These are phyloP conservation scores for Megaceryle maxima DNA, from an alignment of 2,113 vertebrate genomes.

Conservation along the genomic window DNA sequence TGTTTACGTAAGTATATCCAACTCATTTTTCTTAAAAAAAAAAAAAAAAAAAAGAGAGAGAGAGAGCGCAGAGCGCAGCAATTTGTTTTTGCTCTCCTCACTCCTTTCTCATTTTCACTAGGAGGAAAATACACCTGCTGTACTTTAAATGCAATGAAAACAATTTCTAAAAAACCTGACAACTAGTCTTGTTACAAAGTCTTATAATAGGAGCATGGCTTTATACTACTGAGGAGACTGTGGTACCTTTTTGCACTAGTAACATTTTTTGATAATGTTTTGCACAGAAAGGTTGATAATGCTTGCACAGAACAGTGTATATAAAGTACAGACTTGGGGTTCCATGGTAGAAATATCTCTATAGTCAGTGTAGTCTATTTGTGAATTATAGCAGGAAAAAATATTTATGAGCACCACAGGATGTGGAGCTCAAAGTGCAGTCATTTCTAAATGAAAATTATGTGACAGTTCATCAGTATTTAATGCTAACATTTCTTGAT, in stretches of 20 bases:
- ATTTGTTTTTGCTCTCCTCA: neutral
- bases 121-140: neutral
- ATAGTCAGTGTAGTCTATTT: conserved; percentile 38
- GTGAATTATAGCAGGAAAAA: conserved; percentile 70
- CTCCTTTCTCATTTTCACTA: neutral
- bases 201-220: neutral
- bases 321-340: neutral
- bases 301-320: neutral
- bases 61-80: no score
- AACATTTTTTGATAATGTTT: neutral
- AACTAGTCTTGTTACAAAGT: neutral
- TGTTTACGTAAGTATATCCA: neutral
- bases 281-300: neutral
- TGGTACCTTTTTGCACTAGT: neutral
- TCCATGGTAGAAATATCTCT: conserved; percentile 27
- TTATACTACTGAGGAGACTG: neutral
- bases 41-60: neutral
- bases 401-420: conserved; percentile 75
- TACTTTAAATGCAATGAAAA: neutral
- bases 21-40: neutral
- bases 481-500: conserved; percentile 78
- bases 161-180: neutral
- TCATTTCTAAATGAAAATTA: conserved; percentile 79
- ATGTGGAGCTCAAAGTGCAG: conserved; percentile 70
- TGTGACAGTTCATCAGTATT: conserved; percentile 81